phyloP scores from a whole-genome alignment of 2,113 vertebrate genomes.

The Chaetops frenatus region DNA sequence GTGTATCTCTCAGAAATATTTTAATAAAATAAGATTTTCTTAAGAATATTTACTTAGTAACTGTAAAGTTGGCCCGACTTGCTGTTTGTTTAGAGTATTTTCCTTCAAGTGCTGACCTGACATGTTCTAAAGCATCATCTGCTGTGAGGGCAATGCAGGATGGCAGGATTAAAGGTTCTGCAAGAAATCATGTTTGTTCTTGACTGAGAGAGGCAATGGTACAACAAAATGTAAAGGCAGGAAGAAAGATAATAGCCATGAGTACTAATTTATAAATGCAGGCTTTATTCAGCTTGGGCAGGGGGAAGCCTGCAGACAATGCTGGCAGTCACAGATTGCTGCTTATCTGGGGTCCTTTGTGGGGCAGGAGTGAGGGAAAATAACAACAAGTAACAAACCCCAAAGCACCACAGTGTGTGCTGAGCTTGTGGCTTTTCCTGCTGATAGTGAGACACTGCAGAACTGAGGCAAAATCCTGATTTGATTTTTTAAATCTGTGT shows the following conservation, averaged over 20 bases:
- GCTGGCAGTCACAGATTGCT: background rate
- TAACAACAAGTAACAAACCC: background rate
- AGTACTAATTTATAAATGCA: background rate
- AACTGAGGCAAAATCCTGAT: background rate
- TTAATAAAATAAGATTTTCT: background rate
- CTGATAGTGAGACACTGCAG: background rate
- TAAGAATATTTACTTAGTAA: background rate
- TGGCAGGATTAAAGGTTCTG: background rate
- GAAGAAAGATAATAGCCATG: background rate
- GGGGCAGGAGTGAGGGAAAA: background rate
- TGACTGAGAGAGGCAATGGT: background rate
- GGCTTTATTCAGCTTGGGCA: background rate
- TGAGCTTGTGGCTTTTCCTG: background rate
- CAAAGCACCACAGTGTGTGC: background rate
- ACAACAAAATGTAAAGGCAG: background rate
- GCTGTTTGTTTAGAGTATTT: background rate
- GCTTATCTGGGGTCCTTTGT: background rate
- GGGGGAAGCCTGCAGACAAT: background rate
- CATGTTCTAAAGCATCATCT: background rate
- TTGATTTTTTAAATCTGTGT: background rate
- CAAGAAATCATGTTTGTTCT: slow-evolving; percentile 9
- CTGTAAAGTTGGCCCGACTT: background rate
- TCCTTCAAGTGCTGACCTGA: background rate
- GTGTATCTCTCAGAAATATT: background rate
- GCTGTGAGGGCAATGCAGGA: background rate